Conservation (phyloP, 2,113 vertebrate genomes). For the Atrichornis clamosus region DNA sequence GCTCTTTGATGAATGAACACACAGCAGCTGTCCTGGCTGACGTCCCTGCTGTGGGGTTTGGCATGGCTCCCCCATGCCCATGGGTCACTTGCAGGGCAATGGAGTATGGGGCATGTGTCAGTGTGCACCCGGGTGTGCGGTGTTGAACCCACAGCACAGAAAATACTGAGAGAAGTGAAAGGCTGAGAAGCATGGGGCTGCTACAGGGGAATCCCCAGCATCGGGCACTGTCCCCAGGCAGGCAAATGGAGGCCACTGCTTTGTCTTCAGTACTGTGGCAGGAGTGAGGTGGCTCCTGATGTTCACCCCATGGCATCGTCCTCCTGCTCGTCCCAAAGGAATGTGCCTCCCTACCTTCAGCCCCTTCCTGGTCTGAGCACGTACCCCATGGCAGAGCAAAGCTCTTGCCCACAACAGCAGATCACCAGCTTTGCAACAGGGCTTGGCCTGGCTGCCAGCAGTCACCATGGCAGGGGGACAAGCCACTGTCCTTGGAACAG, state of each 20-base stretch:
- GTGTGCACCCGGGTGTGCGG: accelerated
- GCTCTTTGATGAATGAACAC: background rate
- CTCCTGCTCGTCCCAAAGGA: background rate
- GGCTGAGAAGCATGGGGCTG: background rate
- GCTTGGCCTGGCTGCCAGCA: background rate
- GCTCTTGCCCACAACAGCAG: background rate
- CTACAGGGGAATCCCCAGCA: background rate
- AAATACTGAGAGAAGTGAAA: background rate
- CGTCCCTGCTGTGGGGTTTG: background rate
- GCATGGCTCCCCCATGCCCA: accelerated
- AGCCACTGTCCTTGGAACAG: background rate
- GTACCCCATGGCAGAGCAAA: accelerated
- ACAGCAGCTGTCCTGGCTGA: background rate
- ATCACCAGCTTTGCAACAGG: background rate
- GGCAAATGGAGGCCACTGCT: background rate
- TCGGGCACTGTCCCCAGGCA: accelerated
- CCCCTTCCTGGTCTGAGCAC: background rate
- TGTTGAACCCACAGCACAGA: background rate
- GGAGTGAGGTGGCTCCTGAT: background rate
- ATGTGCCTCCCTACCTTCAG: background rate
- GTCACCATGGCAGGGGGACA: background rate
- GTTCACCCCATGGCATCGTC: accelerated
- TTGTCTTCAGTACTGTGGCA: background rate
- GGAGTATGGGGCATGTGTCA: background rate
- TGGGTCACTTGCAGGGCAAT: background rate